Evolutionary conservation across 2,797 vertebrate species (phyloP), one percentile per base, ranked within the genome.

Genomic region (Glyptemys insculpta): DNA sequence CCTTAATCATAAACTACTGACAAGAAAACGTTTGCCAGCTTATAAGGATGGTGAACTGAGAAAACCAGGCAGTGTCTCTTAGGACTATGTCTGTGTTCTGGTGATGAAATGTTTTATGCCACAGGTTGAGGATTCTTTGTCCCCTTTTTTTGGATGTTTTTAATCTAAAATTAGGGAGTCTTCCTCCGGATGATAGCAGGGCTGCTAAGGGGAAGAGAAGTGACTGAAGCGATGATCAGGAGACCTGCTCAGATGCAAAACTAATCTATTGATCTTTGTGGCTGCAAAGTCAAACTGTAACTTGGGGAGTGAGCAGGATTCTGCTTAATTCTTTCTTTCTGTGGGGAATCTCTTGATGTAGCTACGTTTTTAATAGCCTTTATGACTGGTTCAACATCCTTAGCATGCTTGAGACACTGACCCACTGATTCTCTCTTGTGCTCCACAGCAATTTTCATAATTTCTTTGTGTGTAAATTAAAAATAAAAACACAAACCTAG

Each of bases 381-480:
- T 1, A 0, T 44, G 2, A 88, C 4, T 37, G 50, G 68, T 82
- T 87, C 47, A 16, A 34, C 14, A 81, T 85, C 78, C 0, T 0
- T 47, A 50, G 41, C 16, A 5, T 8, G 4, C 14, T 74, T 87
- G 76, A 79, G 47, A 34, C 14, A 15, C 19, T 79, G n/a, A n/a
- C 80, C 47, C 62, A n/a, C 18, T 54, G 47, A 86, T 54, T 4
- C 11, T 6, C 4, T n/a, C 34, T 81, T 29, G 18, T 41, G n/a
- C 56, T 62, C 15, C 50, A 15, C 5, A 9, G 2, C 21, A 2
- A 16, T 88, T 1, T 0, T 74, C 6, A 14, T 0, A 2, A 14
- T 1, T 41, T 1, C 83, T 57, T 27, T 57, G 4, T 29, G 53
- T 29, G 56, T 54, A 54, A 54, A 54, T 54, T 9, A 54, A 23